Evolutionary conservation across 2,797 vertebrate genomes (phyloP).

Genomic region (Streptopelia turtur): DNA sequence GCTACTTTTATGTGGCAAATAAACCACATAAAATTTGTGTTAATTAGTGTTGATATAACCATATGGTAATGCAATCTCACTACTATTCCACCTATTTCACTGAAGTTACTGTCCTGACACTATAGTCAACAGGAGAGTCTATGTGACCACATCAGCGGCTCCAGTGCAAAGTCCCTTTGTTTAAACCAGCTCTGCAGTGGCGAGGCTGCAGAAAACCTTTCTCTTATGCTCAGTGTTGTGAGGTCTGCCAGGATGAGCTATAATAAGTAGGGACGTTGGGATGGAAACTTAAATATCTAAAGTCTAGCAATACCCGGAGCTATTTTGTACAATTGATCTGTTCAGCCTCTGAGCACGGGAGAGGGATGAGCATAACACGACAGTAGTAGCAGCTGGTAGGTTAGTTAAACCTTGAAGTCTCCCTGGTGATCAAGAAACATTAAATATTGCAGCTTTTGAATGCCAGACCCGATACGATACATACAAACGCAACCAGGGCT

Average conservation of each 20-base stretch:
- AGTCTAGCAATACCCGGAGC: background rate
- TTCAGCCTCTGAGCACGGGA: background rate
- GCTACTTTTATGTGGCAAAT: background rate
- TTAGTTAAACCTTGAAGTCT: conserved; percentile 23
- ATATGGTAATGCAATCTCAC: background rate
- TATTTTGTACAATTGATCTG: background rate
- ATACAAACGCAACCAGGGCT: background rate
- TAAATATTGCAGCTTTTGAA: conserved; percentile 31
- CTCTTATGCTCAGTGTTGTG: background rate
- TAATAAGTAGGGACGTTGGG: background rate
- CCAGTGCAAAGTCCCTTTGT: background rate
- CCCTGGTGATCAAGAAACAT: conserved; percentile 19
- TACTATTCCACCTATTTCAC: background rate
- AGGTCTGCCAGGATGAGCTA: background rate
- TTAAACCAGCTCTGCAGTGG: background rate
- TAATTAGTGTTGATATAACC: background rate
- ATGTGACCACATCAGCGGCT: background rate
- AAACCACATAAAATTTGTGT: background rate
- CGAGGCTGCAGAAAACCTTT: background rate
- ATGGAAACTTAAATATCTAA: background rate
- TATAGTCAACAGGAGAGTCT: background rate
- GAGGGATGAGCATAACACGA: background rate
- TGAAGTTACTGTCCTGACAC: background rate
- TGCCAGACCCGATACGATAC: background rate
- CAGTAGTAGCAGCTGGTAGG: conserved; percentile 10